These are phyloP conservation scores for Microctonus brassicae DNA, from an alignment of 2,888 invertebrate species.

Conservation along the genomic window DNA sequence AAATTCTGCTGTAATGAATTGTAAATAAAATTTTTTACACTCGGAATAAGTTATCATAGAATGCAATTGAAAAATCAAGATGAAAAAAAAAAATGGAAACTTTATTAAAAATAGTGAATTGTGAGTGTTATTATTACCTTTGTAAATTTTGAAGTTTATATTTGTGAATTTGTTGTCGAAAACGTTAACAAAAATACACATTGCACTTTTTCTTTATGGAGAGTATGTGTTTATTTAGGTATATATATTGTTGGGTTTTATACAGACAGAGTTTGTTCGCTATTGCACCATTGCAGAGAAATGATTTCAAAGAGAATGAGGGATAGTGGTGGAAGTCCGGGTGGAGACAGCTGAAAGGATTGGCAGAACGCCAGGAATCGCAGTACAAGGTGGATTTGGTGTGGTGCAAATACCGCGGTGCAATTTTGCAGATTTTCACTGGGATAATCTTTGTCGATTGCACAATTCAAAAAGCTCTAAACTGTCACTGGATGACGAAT, in stretches of 20 bases:
- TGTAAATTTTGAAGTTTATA: not conserved
- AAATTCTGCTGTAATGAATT: not conserved
- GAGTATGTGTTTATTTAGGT: not conserved
- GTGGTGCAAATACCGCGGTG: not conserved
- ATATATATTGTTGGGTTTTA: not conserved
- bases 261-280: not conserved
- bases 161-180: not conserved
- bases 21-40: not conserved
- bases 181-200: not conserved
- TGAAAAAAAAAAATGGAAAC: not conserved
- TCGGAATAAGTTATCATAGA: not conserved
- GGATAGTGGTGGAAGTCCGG: not conserved
- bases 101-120: not conserved
- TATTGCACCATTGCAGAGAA: constrained; percentile 1
- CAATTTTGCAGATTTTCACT: constrained; percentile 14
- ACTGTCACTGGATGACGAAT: not conserved
- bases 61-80: not conserved
- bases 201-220: not conserved
- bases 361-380: not conserved
- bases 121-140: not conserved
- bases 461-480: not conserved
- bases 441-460: not conserved
- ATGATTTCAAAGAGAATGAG: not conserved
- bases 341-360: not conserved
- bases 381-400: not conserved